Evolutionary conservation across 2,797 vertebrate genomes (phyloP), one percentile per base, ranked within the genome.

Genomic region (Sibirionetta formosa): DNA sequence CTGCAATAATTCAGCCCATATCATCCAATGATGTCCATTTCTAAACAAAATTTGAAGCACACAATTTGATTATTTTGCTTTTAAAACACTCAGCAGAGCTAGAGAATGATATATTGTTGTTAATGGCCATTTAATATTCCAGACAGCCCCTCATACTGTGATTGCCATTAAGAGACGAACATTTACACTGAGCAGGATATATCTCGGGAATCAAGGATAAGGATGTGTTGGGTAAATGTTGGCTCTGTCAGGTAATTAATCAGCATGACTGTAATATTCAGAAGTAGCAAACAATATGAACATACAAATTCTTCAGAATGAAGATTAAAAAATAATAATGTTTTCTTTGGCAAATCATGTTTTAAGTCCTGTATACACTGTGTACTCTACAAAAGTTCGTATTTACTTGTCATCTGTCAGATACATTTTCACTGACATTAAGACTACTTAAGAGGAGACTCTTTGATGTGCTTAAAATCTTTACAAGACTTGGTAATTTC

Each of bases 381-480:
- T 18, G 54, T 4, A n/a, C 15, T 54, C 84, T 84, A 65, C 23
- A 19, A 29, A 82, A 82, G 4, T 38, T 80, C 11, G 12, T 85
- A 42, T 85, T 94, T 92, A 53, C 0, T 0, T 65, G 33, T 69
- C n/a, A 29, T 79, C 46, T 56, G 19, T 53, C 16, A 2, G 35
- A 82, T 84, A 63, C 10, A 42, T 89, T 92, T 53, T 92, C 23
- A 20, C 20, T 64, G 84, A 77, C 91, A 31, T 78, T 68, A 73
- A 83, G 29, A 65, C 10, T 50, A 3, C 5, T 63, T 24, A 50
- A 50, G 48, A 50, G 48, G 23, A 50, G 48, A 24, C 48, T 35
- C 84, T 94, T 91, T 91, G 38, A 87, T 82, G 42, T 54, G 11
- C n/a, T 80, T 57, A 18, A 93, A 57, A 44, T 38, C 13, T 89